Evolutionary conservation across 2,888 invertebrate genomes (phyloP), one percentile per base, ranked within the genome.

Genomic region (Cheilosia vernalis): DNA sequence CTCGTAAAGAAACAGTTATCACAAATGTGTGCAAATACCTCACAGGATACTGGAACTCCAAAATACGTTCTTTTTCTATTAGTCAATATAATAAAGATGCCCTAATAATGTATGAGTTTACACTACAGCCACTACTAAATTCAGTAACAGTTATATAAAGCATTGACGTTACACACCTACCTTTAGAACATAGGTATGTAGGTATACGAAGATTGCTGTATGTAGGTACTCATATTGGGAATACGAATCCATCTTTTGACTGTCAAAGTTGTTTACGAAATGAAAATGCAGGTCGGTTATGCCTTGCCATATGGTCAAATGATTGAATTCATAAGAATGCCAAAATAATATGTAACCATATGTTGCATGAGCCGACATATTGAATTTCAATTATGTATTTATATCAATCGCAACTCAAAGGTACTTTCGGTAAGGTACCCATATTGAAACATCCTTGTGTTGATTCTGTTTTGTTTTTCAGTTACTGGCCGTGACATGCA

Each of bases 221-320:
- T 30, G 0, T 30, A 10, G 27, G 27, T n/a, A 63, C 24, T 47
- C 24, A 17, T 30, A 17, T 19, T 27, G 6, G 42, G 47, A 47
- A 47, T 55, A 56, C 56, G 64, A 64, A 10, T 64, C 47, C 44
- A 24, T 27, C 37, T 42, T 17, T 30, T 24, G 27, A 61, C 27
- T 47, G 47, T 9, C 55, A 64, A 61, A 64, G 44, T 56, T 74
- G 17, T 74, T 74, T 64, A 63, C 47, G 24, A 64, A 73, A 37
- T 27, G 10, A 37, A 51, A 55, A 55, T 74, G 55, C 73, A 55
- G 63, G 55, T 63, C 6, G 27, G 27, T 27, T 63, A 9, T 42
- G 15, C 6, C 21, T 40, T 24, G 55, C 27, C 27, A 4, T 42
- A 42, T 42, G 53, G 47, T 44, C n/a, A 44, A 47, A 63, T 53